Evolutionary conservation across 53 echinoderm and acorn worm genomes (phyloP), one percentile per base, ranked within the genome.

Genomic region (Henricia sp.): DNA sequence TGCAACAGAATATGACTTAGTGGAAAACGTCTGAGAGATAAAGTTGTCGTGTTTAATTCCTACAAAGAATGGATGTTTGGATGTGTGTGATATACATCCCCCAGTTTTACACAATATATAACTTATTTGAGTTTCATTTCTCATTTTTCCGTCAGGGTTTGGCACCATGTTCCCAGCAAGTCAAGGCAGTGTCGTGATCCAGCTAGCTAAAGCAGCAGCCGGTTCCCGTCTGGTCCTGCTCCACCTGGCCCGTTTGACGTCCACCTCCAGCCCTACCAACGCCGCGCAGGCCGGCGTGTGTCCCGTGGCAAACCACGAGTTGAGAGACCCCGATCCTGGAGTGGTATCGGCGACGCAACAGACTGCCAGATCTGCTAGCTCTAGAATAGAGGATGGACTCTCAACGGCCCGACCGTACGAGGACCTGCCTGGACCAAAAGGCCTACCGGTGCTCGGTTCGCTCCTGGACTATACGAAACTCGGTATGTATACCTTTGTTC

Each of bases 361-460:
- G 12, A 67, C 38, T 6, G 27, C 70, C 13, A 46, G 46, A 19
- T 19, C 69, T 25, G 6, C 28, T 24, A 55, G 16, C 19, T 19
- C 50, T 29, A 52, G 65, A 41, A 36, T 60, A n/a, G 32, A 19
- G 71, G 60, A 74, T 32, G 56, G 30, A 29, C 43, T 28, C 13
- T 64, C 64, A 1, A 72, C 70, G 34, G 92, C 70, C 50, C 92
- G 84, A 63, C 86, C 94, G 11, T 99, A 76, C 55, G 83, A 92
- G 2, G 92, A 99, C 58, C 75, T 99, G 52, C 99, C 99, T 0
- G 99, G 99, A 17, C 99, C 99, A 17, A 92, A 90, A 84, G 99
- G 99, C 25, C 58, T 92, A 59, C 99, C 99, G 1, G 42, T 99
- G 40, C 63, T 99, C 2, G 99, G 99, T 3, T 92, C 99, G 1